phyloP scores from a whole-genome alignment of 2,797 vertebrate genomes.

The Myotis findleyi region DNA sequence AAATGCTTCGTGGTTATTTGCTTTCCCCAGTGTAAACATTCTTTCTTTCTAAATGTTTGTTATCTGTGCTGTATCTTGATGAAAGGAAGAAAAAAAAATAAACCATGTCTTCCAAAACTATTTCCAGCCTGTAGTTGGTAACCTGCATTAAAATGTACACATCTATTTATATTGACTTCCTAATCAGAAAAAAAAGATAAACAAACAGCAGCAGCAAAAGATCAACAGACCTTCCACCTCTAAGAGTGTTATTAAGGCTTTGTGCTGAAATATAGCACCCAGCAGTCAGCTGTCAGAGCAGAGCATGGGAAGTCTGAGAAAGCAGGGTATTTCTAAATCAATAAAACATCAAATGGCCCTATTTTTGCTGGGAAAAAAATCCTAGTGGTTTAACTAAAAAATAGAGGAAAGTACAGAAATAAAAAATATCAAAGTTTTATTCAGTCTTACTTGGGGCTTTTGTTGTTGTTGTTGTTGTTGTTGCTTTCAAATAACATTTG shows the following conservation, averaged over 20 bases:
- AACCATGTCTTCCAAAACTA: slow-evolving; percentile 44
- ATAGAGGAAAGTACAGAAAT: slow-evolving; percentile 16
- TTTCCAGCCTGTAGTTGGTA: slow-evolving; percentile 36
- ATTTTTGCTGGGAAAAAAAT: neutral
- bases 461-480: neutral
- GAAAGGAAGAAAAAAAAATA: slow-evolving; percentile 63
- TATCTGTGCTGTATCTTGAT: slow-evolving; percentile 12
- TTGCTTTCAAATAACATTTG: neutral
- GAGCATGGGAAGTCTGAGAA: slow-evolving; percentile 43
- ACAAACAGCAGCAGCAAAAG: slow-evolving; percentile 31
- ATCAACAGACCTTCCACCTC: neutral
- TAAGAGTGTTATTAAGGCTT: slow-evolving; percentile 41
- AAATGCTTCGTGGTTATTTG: neutral
- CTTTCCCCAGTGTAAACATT: slow-evolving; percentile 1
- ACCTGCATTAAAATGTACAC: slow-evolving; percentile 52
- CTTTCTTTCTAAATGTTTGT: slow-evolving; percentile 41
- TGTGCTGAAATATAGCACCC: slow-evolving; percentile 46
- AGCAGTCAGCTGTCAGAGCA: slow-evolving; percentile 12
- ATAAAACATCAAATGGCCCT: slow-evolving; percentile 64
- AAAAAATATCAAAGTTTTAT: neutral
- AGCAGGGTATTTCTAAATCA: slow-evolving; percentile 66
- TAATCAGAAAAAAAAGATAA: slow-evolving; percentile 3
- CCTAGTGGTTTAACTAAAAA: neutral
- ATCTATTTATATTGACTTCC: slow-evolving; percentile 67
- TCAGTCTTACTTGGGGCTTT: neutral